Conservation (phyloP, 1,140 invertebrate genomes). For the Diprion similis region DNA sequence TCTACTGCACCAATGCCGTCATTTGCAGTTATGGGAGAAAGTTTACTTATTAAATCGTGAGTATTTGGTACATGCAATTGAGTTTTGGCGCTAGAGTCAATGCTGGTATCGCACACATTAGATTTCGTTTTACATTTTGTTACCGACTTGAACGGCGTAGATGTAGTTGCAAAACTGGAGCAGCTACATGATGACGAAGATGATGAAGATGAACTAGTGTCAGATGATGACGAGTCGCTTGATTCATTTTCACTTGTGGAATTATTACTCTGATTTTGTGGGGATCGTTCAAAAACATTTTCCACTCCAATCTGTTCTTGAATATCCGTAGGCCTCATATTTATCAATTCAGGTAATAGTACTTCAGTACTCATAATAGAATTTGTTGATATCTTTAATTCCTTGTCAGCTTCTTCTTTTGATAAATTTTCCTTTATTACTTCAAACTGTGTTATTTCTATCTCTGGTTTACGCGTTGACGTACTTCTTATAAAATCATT, state of each 20-base stretch:
- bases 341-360: neutral
- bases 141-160: conserved; percentile 8
- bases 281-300: neutral
- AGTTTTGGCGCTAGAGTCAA: conserved; percentile 14
- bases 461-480: conserved; percentile 23
- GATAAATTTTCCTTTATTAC: conserved; percentile 56
- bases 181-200: conserved; percentile 32
- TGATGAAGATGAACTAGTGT: conserved; percentile 31
- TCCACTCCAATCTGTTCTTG: neutral
- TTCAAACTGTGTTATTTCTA: conserved; percentile 56
- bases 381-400: conserved; percentile 46
- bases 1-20: neutral
- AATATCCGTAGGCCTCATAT: neutral
- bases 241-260: neutral
- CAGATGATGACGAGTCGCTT: conserved; percentile 34
- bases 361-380: conserved; percentile 33
- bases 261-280: neutral
- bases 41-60: neutral
- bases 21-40: neutral
- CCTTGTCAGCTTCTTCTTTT: conserved; percentile 48
- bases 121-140: conserved; percentile 24
- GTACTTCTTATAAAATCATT: conserved; percentile 14
- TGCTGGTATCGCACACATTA: conserved; percentile 33
- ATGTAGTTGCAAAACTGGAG: conserved; percentile 26
- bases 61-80: neutral